phyloP scores from a whole-genome alignment of 2,797 vertebrate genomes.

The Protosalanx chinensis region DNA sequence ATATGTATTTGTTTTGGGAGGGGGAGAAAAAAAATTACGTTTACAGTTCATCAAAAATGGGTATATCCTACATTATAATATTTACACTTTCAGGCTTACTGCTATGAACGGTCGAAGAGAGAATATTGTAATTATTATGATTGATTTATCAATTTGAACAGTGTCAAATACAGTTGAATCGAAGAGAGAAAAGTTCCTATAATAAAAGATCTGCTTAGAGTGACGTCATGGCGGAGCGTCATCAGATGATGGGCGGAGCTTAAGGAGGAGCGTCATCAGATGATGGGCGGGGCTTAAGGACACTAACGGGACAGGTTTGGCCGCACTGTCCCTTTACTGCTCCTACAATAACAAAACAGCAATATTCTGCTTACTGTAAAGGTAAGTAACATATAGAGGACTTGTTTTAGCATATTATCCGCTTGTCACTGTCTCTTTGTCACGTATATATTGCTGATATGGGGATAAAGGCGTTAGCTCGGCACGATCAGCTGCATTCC shows the following conservation, averaged over 20 bases:
- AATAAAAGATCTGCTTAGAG: background rate
- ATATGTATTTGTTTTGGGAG: no score
- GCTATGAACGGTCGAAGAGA: no score
- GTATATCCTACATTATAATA: no score
- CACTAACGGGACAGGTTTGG: conserved; percentile 7
- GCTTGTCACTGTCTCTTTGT: background rate
- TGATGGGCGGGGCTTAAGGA: conserved; percentile 4
- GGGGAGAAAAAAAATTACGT: no score
- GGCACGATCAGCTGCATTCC: background rate
- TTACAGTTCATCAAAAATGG: no score
- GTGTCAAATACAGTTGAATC: no score
- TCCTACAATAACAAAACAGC: conserved; percentile 1
- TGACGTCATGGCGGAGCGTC: background rate
- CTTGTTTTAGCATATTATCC: background rate
- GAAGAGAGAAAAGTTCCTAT: no score
- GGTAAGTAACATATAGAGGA: background rate
- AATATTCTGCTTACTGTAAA: background rate
- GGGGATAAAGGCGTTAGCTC: background rate
- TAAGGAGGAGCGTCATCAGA: background rate
- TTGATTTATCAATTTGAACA: no score
- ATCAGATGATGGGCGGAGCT: conserved; percentile 1
- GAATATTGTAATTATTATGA: no score
- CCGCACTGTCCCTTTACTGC: background rate
- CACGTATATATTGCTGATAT: background rate
- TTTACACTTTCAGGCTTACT: no score